phyloP scores from a whole-genome alignment of 2,888 invertebrate genomes.

The Linnaemya vulpina region DNA sequence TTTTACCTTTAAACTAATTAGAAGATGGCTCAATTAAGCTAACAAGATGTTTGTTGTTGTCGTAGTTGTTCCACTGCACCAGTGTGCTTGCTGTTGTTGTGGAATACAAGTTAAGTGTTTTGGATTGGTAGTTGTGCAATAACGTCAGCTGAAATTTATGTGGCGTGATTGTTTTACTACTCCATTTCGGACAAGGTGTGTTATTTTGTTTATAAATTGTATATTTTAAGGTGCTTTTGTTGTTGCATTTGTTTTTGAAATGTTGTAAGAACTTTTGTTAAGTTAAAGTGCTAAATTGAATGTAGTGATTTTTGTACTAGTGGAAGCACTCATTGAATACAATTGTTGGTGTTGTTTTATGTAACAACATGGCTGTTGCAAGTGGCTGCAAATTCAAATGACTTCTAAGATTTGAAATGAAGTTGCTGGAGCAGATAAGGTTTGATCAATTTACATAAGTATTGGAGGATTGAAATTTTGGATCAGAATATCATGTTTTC shows the following conservation, averaged over 20 bases:
- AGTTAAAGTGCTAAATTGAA: conserved; percentile 54
- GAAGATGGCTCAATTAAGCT: conserved; percentile 77
- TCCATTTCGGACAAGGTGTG: background rate
- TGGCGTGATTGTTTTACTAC: conserved; percentile 57
- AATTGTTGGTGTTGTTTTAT: conserved; percentile 40
- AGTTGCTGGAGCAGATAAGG: background rate
- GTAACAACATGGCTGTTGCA: conserved; percentile 14
- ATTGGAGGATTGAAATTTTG: no score
- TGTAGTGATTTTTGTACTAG: conserved; percentile 38
- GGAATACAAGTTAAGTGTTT: conserved; percentile 41
- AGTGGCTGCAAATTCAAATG: conserved; percentile 18
- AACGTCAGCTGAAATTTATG: conserved; percentile 64
- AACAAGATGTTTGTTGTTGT: conserved; percentile 75
- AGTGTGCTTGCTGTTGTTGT: no score
- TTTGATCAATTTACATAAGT: no score
- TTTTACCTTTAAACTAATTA: conserved; percentile 73
- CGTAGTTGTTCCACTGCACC: conserved; percentile 61
- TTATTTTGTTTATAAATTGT: conserved; percentile 18
- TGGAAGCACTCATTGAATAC: background rate
- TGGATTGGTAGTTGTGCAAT: conserved; percentile 54
- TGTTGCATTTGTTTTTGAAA: conserved; percentile 17
- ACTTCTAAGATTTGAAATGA: background rate
- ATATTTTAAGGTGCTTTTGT: conserved; percentile 1
- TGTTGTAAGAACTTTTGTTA: conserved; percentile 44
- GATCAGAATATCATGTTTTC: no score